phyloP scores from a whole-genome alignment of 2,797 vertebrate species.

The Amphiprion clarkii region DNA sequence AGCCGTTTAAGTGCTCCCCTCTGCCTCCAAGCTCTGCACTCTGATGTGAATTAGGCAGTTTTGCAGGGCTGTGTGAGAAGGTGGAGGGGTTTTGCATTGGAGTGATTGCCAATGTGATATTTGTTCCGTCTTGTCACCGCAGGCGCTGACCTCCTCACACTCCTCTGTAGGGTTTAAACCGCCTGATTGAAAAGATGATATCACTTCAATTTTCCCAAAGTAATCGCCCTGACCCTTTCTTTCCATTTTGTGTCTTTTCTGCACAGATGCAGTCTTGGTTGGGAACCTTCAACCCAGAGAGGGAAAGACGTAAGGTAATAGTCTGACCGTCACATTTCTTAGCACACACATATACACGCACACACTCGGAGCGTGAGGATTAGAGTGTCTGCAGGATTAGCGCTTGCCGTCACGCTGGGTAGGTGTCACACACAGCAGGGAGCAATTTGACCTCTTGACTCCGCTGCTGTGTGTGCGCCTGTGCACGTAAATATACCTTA shows the following conservation, averaged over 20 bases:
- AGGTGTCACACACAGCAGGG: slow-evolving; percentile 67
- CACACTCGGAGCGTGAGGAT: slow-evolving; percentile 60
- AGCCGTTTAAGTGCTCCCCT: slow-evolving; percentile 58
- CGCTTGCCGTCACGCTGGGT: slow-evolving; percentile 60
- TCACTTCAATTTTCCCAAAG: not conserved
- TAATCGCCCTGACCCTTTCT: slow-evolving; percentile 39
- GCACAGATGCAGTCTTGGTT: slow-evolving; percentile 87
- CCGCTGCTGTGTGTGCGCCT: slow-evolving; percentile 19
- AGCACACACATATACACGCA: slow-evolving; percentile 27
- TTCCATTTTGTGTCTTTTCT: slow-evolving; percentile 61
- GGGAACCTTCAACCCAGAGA: slow-evolving; percentile 89
- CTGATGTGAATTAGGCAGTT: slow-evolving; percentile 58
- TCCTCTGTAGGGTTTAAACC: slow-evolving; percentile 24
- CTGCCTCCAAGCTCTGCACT: slow-evolving; percentile 48
- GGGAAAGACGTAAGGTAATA: slow-evolving; percentile 86
- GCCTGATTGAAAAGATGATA: slow-evolving; percentile 23
- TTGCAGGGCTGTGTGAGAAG: slow-evolving; percentile 31
- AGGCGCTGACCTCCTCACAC: slow-evolving; percentile 32
- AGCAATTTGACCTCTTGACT: slow-evolving; percentile 72
- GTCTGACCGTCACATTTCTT: slow-evolving; percentile 49
- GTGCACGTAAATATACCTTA: slow-evolving; percentile 31
- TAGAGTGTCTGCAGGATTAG: slow-evolving; percentile 73
- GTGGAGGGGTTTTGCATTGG: slow-evolving; percentile 41
- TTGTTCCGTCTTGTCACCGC: slow-evolving; percentile 52
- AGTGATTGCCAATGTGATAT: slow-evolving; percentile 29